Evolutionary conservation across 1,140 invertebrate species (phyloP), one percentile per base, ranked within the genome.

Genomic region (Chelonus insularis): DNA sequence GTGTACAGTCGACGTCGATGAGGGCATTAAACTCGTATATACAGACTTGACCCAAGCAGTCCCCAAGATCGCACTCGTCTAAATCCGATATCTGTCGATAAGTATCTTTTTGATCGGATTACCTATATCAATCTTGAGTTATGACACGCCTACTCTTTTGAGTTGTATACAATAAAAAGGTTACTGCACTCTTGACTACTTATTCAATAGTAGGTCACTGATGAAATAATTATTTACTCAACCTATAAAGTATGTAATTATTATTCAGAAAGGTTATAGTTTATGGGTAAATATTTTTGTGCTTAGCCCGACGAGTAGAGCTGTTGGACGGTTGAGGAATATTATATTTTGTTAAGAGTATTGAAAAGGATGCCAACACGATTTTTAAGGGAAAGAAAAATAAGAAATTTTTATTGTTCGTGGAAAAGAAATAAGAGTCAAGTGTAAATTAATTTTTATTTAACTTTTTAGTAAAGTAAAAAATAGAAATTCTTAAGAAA

Each of bases 1-100:
- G 12, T 21, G 12, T 50, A 50, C n/a, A 20, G 8, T 16, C 25
- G 18, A 9, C 32, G n/a, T 21, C 25, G 4, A 32, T 23, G 16
- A 39, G 52, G 52, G 34, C 52, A 55, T 55, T 55, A 55, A 55
- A 55, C 52, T 55, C 52, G 20, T 29, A 29, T 29, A 29, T 29
- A 29, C 7, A 18, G 14, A 55, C 34, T 39, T 55, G 52, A 39
- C 52, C 52, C 52, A 55, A 29, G 18, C 16, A n/a, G 16, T 39
- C 12, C n/a, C 16, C 14, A 18, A 43, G 12, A 39, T 39, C 36
- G 16, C 16, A 45, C 16, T 45, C 34, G 36, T 55, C 52, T 55
- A 39, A 23, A 39, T 37, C 36, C 7, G 36, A 55, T 39, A 55
- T 55, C 52, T 39, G 52, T 39, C 12, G 34, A 55, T 55, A 55